Evolutionary conservation across 2,113 vertebrate species (phyloP), one percentile per base, ranked within the genome.

Genomic region (Lontra canadensis): DNA sequence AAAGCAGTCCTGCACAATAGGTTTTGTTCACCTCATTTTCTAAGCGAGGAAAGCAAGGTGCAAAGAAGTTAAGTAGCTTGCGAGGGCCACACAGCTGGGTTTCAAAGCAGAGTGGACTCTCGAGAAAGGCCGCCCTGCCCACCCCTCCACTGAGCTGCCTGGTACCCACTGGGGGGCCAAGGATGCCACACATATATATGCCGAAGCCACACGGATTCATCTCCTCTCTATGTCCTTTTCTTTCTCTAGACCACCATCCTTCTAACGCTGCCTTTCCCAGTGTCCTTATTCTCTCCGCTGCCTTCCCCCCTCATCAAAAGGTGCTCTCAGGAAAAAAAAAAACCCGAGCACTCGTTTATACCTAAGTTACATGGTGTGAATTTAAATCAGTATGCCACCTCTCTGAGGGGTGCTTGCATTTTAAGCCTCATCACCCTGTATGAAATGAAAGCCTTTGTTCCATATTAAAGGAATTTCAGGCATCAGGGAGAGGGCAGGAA

Each of bases 401-500:
- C 94, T 96, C 96, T 18, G 74, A 95, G 92, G 97, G 94, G 92
- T 87, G 67, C 94, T 97, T 87, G 83, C 89, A 90, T 96, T 95
- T 87, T 96, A 96, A 98, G 96, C 91, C 71, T 97, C 90, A 90
- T 94, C 80, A 73, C 84, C 63, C 9, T 85, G 36, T 92, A 21
- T 69, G 95, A 97, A 93, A 96, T 88, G 92, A 97, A 96, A 97
- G 86, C 59, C 89, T 97, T 97, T 97, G 93, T 96, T 96, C 92
- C 94, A 39, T 80, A 79, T 84, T 86, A 88, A 96, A 96, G 74
- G 94, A 87, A 80, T 95, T 93, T 96, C 83, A 76, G 78, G 73
- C 71, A 36, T 52, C 61, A n/a, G 91, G 85, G 59, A 93, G 23
- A 20, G n/a, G 49, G 79, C 13, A 15, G 59, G 85, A 74, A 79